phyloP scores from a whole-genome alignment of 2,888 invertebrate species.

The Mellilla xanthometata region DNA sequence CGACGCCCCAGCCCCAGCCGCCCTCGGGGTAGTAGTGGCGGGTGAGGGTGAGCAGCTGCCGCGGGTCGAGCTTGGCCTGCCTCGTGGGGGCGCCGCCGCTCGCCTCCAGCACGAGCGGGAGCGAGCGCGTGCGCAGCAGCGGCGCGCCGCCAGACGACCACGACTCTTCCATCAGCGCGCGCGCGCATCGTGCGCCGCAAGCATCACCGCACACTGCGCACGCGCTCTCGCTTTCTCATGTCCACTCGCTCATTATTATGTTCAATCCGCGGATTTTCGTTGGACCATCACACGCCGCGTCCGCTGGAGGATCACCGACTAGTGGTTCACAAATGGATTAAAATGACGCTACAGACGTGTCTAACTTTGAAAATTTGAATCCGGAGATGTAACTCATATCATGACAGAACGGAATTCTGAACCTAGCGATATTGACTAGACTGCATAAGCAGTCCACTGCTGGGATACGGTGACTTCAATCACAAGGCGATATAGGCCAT shows the following conservation, averaged over 20 bases:
- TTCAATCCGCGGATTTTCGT: conserved; percentile 6
- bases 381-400: too few species aligned
- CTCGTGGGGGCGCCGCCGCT: conserved; percentile 72
- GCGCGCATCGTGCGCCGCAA: conserved; percentile 70
- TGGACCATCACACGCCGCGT: conserved; percentile 18
- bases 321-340: neutral
- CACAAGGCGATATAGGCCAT: too few species aligned
- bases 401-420: too few species aligned
- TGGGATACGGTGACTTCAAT: too few species aligned
- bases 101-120: conserved; percentile 85
- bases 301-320: conserved; percentile 19
- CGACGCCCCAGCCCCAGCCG: conserved; percentile 94
- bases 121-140: conserved; percentile 85
- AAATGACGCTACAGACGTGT: too few species aligned
- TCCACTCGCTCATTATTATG: conserved; percentile 52
- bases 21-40: conserved; percentile 95
- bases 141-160: conserved; percentile 82
- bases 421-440: too few species aligned
- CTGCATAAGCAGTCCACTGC: too few species aligned
- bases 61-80: conserved; percentile 77
- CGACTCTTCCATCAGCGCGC: conserved; percentile 80
- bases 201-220: conserved; percentile 65
- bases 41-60: conserved; percentile 85
- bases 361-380: too few species aligned
- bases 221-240: conserved; percentile 56